phyloP scores from a whole-genome alignment of 1,140 invertebrate species.

The Araneus ventricosus region DNA sequence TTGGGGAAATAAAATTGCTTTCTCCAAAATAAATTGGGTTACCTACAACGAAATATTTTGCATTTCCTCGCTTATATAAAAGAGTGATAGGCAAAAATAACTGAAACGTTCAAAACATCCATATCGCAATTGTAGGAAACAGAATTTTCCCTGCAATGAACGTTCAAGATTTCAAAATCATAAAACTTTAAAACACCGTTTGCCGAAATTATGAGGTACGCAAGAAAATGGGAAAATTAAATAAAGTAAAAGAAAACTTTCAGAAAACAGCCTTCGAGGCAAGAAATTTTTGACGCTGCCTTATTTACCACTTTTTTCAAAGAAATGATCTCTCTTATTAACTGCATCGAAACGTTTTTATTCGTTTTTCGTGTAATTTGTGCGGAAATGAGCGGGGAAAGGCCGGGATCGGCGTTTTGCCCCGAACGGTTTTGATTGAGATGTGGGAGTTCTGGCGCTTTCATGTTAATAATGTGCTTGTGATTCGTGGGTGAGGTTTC shows the following conservation, averaged over 20 bases:
- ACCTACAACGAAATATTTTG: neutral
- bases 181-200: neutral
- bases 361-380: conserved; percentile 37
- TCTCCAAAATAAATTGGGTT: neutral
- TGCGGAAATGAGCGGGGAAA: neutral
- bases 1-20: neutral
- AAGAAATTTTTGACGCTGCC: neutral
- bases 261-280: neutral
- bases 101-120: neutral
- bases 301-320: neutral
- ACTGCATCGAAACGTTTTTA: neutral
- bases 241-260: neutral
- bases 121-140: neutral
- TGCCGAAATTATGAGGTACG: neutral
- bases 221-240: neutral
- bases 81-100: neutral
- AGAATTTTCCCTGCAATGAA: neutral
- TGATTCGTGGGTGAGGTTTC: neutral
- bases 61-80: neutral
- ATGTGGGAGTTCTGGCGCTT: neutral
- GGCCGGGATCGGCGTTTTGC: neutral
- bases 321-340: conserved; percentile 1
- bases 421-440: conserved; percentile 32
- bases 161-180: neutral
- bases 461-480: conserved; percentile 52